phyloP scores from a whole-genome alignment of 2,797 vertebrate species.

The Ctenopoma multispine region DNA sequence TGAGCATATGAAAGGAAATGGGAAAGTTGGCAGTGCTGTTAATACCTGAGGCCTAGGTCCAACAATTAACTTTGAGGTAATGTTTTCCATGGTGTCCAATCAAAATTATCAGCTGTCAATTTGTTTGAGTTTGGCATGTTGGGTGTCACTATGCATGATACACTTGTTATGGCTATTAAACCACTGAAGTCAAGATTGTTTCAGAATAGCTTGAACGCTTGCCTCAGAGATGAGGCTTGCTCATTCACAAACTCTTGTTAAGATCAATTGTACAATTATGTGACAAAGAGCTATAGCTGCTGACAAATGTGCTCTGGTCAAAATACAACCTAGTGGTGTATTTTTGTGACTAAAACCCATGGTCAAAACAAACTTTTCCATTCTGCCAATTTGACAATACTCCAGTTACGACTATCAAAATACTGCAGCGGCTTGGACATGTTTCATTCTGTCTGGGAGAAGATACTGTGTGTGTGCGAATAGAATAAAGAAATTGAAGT shows the following conservation, averaged over 20 bases:
- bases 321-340: slow-evolving; percentile 1
- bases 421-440: background rate
- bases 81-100: slow-evolving; percentile 52
- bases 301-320: slow-evolving; percentile 24
- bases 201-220: slow-evolving; percentile 21
- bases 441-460: slow-evolving; percentile 11
- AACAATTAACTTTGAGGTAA: slow-evolving; percentile 49
- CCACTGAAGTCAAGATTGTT: slow-evolving; percentile 25
- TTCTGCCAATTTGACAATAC: slow-evolving; percentile 3
- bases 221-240: slow-evolving; percentile 23
- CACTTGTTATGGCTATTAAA: slow-evolving; percentile 55
- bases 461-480: background rate
- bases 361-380: slow-evolving; percentile 21
- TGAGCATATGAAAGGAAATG: slow-evolving; percentile 59
- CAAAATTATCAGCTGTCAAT: slow-evolving; percentile 47
- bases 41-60: slow-evolving; percentile 40
- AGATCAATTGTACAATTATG: slow-evolving; percentile 50
- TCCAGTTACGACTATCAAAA: slow-evolving; percentile 12
- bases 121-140: slow-evolving; percentile 18
- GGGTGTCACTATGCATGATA: slow-evolving; percentile 40
- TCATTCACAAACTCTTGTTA: slow-evolving; percentile 49
- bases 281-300: slow-evolving; percentile 27
- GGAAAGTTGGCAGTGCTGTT: slow-evolving; percentile 59
- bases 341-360: slow-evolving; percentile 6
- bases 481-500: background rate